phyloP scores from a whole-genome alignment of 92 coral and sea anemone genomes.

The Galaxea fascicularis region DNA sequence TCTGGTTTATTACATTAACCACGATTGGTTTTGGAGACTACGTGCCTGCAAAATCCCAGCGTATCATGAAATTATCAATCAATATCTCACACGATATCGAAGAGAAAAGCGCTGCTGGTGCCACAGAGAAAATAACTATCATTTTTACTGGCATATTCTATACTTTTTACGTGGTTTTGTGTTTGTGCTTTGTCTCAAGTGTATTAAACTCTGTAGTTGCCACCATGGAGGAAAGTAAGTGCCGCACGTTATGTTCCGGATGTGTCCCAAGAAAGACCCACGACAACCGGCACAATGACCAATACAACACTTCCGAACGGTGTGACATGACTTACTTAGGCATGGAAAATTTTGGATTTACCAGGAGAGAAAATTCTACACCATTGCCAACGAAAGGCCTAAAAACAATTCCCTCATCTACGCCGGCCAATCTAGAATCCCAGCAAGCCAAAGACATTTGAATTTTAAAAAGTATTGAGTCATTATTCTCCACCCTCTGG shows the following conservation, averaged over 20 bases:
- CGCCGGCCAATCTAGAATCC: too few relatives aligned
- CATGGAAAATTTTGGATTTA: background rate
- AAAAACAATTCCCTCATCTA: background rate
- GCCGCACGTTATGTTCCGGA: constrained; percentile 11
- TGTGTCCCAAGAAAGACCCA: background rate
- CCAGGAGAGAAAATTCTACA: background rate
- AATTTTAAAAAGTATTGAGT: too few relatives aligned
- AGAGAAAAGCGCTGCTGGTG: background rate
- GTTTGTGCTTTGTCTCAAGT: constrained; percentile 54
- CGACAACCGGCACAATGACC: background rate
- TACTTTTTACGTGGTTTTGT: background rate
- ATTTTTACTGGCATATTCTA: background rate
- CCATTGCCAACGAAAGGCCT: background rate
- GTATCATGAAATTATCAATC: background rate
- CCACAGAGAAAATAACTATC: background rate
- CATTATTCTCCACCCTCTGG: too few relatives aligned
- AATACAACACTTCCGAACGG: background rate
- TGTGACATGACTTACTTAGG: background rate
- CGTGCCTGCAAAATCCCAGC: background rate
- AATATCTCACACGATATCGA: background rate
- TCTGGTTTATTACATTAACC: constrained; percentile 57
- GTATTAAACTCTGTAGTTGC: constrained; percentile 42
- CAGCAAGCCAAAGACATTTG: too few relatives aligned
- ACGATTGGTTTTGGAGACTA: constrained; percentile 61
- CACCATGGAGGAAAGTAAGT: constrained; percentile 30